A percentile compares a stretch with the other conserved stretches of the same genome.
These are phyloP conservation scores for Danionella cerebrum DNA, from an alignment of 2,113 vertebrate species.

Conservation along the genomic window DNA sequence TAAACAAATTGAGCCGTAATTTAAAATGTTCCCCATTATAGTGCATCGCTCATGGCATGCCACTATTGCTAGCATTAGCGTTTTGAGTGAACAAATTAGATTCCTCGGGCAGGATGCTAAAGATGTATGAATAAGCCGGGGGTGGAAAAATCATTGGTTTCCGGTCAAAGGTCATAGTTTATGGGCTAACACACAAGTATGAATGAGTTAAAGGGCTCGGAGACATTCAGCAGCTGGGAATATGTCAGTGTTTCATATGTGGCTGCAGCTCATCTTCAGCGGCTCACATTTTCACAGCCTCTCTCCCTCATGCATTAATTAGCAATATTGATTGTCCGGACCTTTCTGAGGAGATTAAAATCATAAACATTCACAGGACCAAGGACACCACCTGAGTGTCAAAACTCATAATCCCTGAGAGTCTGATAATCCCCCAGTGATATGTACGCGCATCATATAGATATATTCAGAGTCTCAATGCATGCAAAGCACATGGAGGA, in stretches of 20 bases:
- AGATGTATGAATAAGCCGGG: slow-evolving; percentile 40
- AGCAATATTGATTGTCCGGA: slow-evolving; percentile 69
- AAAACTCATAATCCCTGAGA: slow-evolving; percentile 72
- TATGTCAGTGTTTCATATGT: background rate
- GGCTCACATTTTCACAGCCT: slow-evolving; percentile 16
- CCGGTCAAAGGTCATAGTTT: slow-evolving; percentile 53
- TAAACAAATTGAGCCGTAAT: background rate
- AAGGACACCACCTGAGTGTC: slow-evolving; percentile 74
- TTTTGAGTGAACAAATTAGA: slow-evolving; percentile 2
- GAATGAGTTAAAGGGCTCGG: slow-evolving; percentile 54
- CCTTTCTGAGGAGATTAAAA: slow-evolving; percentile 79
- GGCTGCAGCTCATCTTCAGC: slow-evolving; percentile 4
- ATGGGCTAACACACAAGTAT: slow-evolving; percentile 44
- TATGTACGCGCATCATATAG: slow-evolving; percentile 19
- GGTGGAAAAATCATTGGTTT: background rate
- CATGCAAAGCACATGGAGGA: background rate
- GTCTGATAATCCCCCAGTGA: slow-evolving; percentile 44
- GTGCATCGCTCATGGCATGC: background rate
- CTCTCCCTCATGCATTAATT: slow-evolving; percentile 40
- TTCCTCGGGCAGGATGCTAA: slow-evolving; percentile 40
- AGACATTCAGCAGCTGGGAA: background rate
- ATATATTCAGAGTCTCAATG: background rate
- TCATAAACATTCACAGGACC: slow-evolving; percentile 74
- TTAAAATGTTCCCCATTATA: background rate
- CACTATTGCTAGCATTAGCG: background rate